Evolutionary conservation across 2,888 invertebrate genomes (phyloP), one percentile per base, ranked within the genome.

Genomic region (Cenopis cana): DNA sequence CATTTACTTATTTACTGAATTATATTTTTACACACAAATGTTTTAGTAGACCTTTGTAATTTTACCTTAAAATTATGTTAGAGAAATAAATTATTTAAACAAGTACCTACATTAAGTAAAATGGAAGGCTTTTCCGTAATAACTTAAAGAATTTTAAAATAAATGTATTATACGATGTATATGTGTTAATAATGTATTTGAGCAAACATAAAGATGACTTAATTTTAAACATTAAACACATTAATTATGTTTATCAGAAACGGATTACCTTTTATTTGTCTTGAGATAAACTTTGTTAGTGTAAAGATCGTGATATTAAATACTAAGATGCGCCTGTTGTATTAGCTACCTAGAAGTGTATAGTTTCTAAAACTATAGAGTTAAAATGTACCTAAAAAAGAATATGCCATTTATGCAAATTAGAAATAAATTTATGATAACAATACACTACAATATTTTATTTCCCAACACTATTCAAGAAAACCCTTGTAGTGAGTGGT

Each of bases 301-400:
- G 74, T 74, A 80, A 81, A 81, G 82, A 83, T 84, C 81, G 90
- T 90, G 90, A 90, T 89, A 90, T 84, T 89, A 90, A 80, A 62
- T 79, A 70, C 60, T 71, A 71, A 71, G 70, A 69, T 52, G 55
- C 60, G 50, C 66, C 41, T 65, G 52, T 69, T 60, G 61, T 67
- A 50, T 66, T 49, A 55, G 71, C 67, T 67, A 56, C 71, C 59
- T 59, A 55, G 41, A 61, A 52, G 61, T 67, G 67, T 60, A 66
- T n/a, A 61, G 70, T 71, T 71, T 71, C 18, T 71, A 66, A 76
- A 71, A 76, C 72, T 82, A 80, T n/a, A 83, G 76, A 80, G 82
- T 76, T 78, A 74, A 33, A 75, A 77, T 85, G 85, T 88, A 89
- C 86, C 85, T 85, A 87, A 86, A 87, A 86, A 87, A 87, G 83